phyloP scores from a whole-genome alignment of 2,797 vertebrate genomes.

The Thaleichthys pacificus region DNA sequence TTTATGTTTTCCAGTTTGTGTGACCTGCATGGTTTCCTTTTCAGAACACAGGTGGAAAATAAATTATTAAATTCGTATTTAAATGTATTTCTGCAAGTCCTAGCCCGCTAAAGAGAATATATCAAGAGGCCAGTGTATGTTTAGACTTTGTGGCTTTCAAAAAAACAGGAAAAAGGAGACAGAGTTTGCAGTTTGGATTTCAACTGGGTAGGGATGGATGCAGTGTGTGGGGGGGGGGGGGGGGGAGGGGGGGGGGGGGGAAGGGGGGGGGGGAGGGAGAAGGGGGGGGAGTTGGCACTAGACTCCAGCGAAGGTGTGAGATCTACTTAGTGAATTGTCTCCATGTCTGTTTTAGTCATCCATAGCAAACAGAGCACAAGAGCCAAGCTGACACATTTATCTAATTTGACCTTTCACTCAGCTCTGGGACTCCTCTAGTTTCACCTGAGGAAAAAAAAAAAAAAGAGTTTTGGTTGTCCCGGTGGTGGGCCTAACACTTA shows the following conservation, averaged over 20 bases:
- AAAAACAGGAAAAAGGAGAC: background rate
- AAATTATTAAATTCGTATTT: background rate
- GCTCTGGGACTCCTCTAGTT: slow-evolving; percentile 20
- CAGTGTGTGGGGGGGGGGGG: background rate
- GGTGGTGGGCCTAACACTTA: slow-evolving; percentile 12
- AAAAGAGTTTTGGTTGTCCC: slow-evolving; percentile 37
- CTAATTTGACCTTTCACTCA: slow-evolving; percentile 38
- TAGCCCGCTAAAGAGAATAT: background rate
- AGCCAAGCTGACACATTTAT: slow-evolving; percentile 41
- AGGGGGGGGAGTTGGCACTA: background rate
- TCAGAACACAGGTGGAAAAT: background rate
- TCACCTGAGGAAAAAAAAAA: slow-evolving; percentile 31
- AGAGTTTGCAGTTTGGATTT: background rate
- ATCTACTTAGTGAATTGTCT: slow-evolving; percentile 16
- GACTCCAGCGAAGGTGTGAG: slow-evolving; percentile 15
- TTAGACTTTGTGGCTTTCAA: background rate
- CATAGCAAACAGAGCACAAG: slow-evolving; percentile 31
- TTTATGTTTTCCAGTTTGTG: slow-evolving; percentile 29
- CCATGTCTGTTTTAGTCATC: slow-evolving; percentile 17
- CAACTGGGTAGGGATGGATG: slow-evolving; percentile 7
- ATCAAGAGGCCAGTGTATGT: background rate
- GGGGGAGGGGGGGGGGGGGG: background rate
- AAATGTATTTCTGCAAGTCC: background rate
- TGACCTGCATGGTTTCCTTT: slow-evolving; percentile 1
- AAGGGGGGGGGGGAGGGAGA: background rate